A percentile compares a stretch with the other conserved stretches of the same genome.
Conservation (phyloP, 2,888 invertebrate species). For the Eupithecia subfuscata region DNA sequence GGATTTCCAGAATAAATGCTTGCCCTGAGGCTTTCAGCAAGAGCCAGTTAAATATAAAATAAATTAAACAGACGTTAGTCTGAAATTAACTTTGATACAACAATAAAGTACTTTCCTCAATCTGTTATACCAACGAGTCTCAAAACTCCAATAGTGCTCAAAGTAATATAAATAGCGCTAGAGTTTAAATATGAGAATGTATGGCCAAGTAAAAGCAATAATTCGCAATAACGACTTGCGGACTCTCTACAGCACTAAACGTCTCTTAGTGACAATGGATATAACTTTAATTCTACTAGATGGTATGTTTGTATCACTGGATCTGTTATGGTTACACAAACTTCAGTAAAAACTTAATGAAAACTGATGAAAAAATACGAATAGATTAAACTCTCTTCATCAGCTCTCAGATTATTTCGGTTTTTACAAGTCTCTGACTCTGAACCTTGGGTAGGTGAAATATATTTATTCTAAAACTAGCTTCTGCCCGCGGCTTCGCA, state of each 20-base stretch:
- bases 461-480: neutral
- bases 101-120: slow-evolving; percentile 4
- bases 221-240: slow-evolving; percentile 62
- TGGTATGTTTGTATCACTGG: neutral
- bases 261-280: slow-evolving; percentile 38
- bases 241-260: slow-evolving; percentile 52
- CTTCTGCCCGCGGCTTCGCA: no score
- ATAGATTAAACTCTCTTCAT: neutral
- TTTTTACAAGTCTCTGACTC: neutral
- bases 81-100: neutral
- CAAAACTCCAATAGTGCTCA: slow-evolving; percentile 31
- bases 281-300: slow-evolving; percentile 5
- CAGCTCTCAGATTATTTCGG: neutral
- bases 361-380: neutral
- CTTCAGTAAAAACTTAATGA: neutral
- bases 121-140: slow-evolving; percentile 14
- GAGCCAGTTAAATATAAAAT: neutral
- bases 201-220: slow-evolving; percentile 50
- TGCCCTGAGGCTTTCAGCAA: no score
- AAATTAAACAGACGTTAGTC: neutral
- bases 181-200: slow-evolving; percentile 43
- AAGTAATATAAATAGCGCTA: slow-evolving; percentile 24
- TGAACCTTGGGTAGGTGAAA: neutral
- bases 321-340: neutral
- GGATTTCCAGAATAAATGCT: neutral